Percentiles rank a stretch among this genome's conserved stretches.
These are phyloP conservation scores for Heterocephalus glaber DNA, from an alignment of 2,113 vertebrate species.

Conservation along the genomic window DNA sequence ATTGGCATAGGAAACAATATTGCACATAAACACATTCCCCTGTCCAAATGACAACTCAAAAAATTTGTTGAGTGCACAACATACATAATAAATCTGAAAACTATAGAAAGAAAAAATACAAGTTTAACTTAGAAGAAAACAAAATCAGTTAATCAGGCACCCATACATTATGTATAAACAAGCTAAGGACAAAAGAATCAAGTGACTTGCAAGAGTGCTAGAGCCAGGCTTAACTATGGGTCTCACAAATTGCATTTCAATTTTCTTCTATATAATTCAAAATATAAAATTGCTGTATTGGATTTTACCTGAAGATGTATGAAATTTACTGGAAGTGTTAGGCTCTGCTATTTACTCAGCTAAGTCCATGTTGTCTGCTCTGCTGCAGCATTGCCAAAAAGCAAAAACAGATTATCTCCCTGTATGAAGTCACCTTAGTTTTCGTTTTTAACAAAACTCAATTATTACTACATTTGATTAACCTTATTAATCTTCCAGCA, in stretches of 20 bases:
- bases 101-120: neutral
- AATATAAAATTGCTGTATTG: neutral
- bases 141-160: neutral
- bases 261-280: neutral
- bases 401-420: neutral
- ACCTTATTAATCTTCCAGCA: neutral
- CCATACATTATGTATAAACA: neutral
- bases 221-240: fast-evolving
- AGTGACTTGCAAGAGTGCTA: neutral
- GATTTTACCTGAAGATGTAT: neutral
- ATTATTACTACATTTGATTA: neutral
- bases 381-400: neutral
- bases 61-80: neutral
- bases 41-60: neutral
- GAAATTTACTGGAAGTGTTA: neutral
- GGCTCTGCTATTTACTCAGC: neutral
- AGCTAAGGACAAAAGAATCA: neutral
- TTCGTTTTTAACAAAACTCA: neutral
- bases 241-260: neutral
- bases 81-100: neutral
- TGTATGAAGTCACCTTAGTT: no score
- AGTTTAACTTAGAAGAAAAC: neutral
- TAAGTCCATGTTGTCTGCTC: neutral
- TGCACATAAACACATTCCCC: fast-evolving
- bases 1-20: neutral